phyloP scores from a whole-genome alignment of 2,888 invertebrate species.

The Mantis religiosa region DNA sequence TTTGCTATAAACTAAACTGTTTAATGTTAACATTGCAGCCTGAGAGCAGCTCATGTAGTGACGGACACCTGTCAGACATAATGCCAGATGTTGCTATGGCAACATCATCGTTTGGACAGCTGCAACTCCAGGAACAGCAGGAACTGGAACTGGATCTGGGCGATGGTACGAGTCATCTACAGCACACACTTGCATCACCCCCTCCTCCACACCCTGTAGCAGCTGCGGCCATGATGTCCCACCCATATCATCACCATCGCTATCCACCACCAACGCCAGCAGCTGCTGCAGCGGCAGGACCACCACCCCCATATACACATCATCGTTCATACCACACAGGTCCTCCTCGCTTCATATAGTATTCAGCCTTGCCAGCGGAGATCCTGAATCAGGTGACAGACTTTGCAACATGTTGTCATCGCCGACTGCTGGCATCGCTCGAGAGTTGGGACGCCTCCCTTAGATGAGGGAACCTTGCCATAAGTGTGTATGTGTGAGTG shows the following conservation, averaged over 20 bases:
- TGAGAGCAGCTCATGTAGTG: conserved; percentile 57
- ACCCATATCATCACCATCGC: not conserved
- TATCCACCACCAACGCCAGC: conserved; percentile 11
- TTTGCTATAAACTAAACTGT: no score
- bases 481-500: not conserved
- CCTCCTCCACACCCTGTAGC: conserved; percentile 16
- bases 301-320: conserved; percentile 26
- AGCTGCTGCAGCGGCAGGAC: conserved; percentile 19
- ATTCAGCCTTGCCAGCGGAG: not conserved
- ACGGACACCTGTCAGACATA: conserved; percentile 72
- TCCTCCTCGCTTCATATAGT: conserved; percentile 38
- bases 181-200: conserved; percentile 21
- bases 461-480: not conserved
- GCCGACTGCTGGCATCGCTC: not conserved
- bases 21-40: conserved; percentile 38
- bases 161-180: conserved; percentile 59
- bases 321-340: conserved; percentile 35
- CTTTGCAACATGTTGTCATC: conserved; percentile 8
- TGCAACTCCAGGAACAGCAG: conserved; percentile 51
- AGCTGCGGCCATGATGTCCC: not conserved
- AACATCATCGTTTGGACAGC: conserved; percentile 66
- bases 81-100: conserved; percentile 95
- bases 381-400: conserved; percentile 11
- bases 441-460: conserved; percentile 10
- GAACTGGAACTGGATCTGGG: conserved; percentile 80